A percentile compares a stretch with the other conserved stretches of the same genome.
phyloP scores from a whole-genome alignment of 2,888 invertebrate genomes.

The Metopia argyrocephala region DNA sequence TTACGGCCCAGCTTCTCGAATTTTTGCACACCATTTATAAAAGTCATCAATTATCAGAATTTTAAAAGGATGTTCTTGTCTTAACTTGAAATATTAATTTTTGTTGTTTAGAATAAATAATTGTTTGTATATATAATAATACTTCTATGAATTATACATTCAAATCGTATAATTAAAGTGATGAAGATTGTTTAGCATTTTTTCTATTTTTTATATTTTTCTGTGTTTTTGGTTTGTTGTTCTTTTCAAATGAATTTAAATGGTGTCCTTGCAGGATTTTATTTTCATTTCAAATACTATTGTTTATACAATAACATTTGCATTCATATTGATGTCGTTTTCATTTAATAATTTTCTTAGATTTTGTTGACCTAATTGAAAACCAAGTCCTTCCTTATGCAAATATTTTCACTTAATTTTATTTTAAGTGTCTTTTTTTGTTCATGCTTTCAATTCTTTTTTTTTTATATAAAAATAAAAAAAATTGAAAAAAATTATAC shows the following conservation, averaged over 20 bases:
- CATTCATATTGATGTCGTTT: constrained; percentile 18
- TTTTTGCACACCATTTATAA: no score
- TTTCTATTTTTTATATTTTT: no score
- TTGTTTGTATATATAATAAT: no score
- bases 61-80: no score
- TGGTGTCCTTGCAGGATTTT: neutral
- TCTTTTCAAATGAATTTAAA: neutral
- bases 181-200: no score
- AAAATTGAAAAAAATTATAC: constrained; percentile 39
- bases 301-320: neutral
- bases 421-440: constrained; percentile 45
- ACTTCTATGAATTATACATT: no score
- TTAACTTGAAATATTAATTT: no score
- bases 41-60: no score
- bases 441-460: neutral
- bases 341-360: constrained; percentile 49
- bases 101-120: no score
- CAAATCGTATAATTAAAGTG: no score
- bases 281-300: neutral
- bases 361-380: constrained; percentile 62
- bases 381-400: constrained; percentile 57
- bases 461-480: neutral
- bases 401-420: constrained; percentile 63
- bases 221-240: neutral
- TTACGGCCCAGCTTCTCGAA: no score